Conservation (phyloP, 2,797 vertebrate species). For the Bufotes viridis region DNA sequence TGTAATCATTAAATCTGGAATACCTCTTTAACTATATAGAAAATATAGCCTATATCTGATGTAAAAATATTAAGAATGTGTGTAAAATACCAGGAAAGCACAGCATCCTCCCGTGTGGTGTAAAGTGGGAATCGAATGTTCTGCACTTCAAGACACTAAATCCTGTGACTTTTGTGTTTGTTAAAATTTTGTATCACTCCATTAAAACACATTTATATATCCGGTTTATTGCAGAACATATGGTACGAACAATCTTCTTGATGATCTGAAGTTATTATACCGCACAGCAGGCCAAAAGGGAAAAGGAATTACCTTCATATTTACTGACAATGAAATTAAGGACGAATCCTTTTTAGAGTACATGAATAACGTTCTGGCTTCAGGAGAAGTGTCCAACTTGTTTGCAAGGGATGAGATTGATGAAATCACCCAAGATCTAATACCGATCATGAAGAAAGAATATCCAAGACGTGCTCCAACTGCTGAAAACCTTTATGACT, state of each 20-base stretch:
- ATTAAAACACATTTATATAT: constrained; percentile 8
- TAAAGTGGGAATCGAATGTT: neutral
- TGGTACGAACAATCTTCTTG: constrained; percentile 80
- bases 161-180: neutral
- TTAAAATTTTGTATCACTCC: neutral
- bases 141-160: neutral
- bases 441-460: constrained; percentile 79
- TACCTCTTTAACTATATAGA: too few species aligned
- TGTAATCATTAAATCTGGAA: too few species aligned
- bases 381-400: constrained; percentile 82
- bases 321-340: constrained; percentile 86
- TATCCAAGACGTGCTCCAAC: constrained; percentile 77
- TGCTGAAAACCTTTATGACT: constrained; percentile 82
- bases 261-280: constrained; percentile 84
- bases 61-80: neutral
- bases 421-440: constrained; percentile 83
- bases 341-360: constrained; percentile 87
- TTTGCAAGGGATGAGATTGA: constrained; percentile 84
- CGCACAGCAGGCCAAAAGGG: constrained; percentile 80
- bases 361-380: constrained; percentile 85
- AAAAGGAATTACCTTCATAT: constrained; percentile 81
- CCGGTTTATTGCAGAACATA: constrained; percentile 76
- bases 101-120: neutral
- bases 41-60: too few species aligned
- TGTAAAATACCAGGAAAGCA: neutral